Percentiles rank a stretch among this genome's conserved stretches.
Evolutionary conservation across 2,113 vertebrate species (phyloP).

Genomic region (Lophotis ruficrista): DNA sequence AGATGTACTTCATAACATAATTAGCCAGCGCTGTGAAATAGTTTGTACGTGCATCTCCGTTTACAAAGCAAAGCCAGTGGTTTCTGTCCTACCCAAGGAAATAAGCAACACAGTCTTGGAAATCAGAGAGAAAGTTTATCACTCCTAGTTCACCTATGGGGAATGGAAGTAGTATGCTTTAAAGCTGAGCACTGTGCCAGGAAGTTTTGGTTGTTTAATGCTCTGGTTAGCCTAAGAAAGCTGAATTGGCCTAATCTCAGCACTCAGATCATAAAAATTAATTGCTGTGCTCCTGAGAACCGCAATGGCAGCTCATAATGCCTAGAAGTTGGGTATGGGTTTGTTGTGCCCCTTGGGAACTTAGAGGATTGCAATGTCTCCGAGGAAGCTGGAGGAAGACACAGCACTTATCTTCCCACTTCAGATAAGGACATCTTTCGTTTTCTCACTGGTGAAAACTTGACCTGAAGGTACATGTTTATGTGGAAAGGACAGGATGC

Average conservation of each 20-base stretch:
- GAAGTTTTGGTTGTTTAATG: not conserved
- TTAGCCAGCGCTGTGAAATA: not conserved
- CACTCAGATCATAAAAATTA: not conserved
- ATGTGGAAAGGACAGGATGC: not conserved
- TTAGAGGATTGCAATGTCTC: not conserved
- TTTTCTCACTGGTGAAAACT: not conserved
- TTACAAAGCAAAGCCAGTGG: not conserved
- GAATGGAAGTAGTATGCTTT: not conserved
- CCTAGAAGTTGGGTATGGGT: not conserved
- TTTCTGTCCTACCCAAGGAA: not conserved
- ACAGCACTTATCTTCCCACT: not conserved
- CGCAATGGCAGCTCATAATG: not conserved
- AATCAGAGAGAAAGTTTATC: not conserved
- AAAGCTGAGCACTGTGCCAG: not conserved
- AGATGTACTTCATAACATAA: not conserved
- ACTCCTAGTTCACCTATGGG: not conserved
- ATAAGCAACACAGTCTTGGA: not conserved
- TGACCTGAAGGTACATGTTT: rapidly evolving
- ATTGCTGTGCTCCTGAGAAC: not conserved
- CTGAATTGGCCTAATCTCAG: not conserved
- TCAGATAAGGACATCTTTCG: not conserved
- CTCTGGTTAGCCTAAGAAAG: not conserved
- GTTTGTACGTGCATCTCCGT: not conserved
- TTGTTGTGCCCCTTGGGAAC: not conserved
- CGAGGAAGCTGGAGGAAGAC: not conserved